Evolutionary conservation across 2,797 vertebrate genomes (phyloP), one percentile per base, ranked within the genome.

Genomic region (Schizopygopsis pylzovi): DNA sequence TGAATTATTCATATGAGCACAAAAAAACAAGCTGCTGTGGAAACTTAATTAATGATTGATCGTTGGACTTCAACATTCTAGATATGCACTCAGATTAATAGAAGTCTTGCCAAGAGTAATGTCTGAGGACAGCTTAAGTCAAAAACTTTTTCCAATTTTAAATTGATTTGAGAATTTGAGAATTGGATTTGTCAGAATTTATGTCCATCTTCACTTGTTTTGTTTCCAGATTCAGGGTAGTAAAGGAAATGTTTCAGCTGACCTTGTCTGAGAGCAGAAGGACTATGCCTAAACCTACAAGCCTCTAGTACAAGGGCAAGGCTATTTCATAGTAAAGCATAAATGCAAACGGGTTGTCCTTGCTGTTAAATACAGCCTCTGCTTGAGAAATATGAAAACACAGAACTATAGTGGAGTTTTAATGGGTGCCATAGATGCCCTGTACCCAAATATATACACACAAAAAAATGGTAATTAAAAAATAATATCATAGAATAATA

Each of bases 31-130:
- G 25, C n/a, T 67, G 61, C 45, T 52, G 41, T 67, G 45, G 79
- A 65, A 45, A 68, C 63, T 52, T 67, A 22, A 49, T 71, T 81
- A 52, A 33, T 25, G 67, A 56, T 28, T 82, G 79, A 81, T 70
- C 3, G 2, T 33, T n/a, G 20, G 25, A 13, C 28, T 6, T 41
- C 11, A 2, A 41, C 22, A 56, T 43, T 61, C 11, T 79, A 6
- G n/a, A 79, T 71, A 25, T 54, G 28, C 65, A 54, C 45, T 71
- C 3, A 25, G 47, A 71, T 56, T 56, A 56, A 41, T 59, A 56
- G 9, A 82, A 59, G 20, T 82, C n/a, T 16, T 33, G 22, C 6
- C 68, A 56, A 73, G 52, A 22, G 8, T 16, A 45, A 16, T 71
- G 16, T 59, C 20, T 43, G n/a, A 45, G 22, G 11, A 45, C 22